Conservation (phyloP, 1,140 invertebrate species). For the Drosophila rhopaloa region DNA sequence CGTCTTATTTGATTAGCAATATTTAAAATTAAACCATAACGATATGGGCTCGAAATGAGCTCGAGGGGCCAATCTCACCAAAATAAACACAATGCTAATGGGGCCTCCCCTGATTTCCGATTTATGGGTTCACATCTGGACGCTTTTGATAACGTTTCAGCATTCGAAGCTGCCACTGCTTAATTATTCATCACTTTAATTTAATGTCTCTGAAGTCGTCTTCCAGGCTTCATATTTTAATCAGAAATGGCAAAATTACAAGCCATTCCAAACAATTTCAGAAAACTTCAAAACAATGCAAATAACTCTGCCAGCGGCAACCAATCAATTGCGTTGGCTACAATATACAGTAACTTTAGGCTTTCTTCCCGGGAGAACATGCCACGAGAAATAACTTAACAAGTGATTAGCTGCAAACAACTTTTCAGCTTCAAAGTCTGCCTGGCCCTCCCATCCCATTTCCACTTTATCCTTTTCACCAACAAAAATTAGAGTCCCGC, state of each 20-base stretch:
- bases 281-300: conserved; percentile 34
- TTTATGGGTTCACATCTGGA: conserved; percentile 2
- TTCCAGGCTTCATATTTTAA: conserved; percentile 33
- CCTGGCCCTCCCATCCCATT: background rate
- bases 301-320: conserved; percentile 34
- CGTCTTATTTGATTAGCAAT: conserved; percentile 7
- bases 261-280: conserved; percentile 33
- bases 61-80: conserved; percentile 2
- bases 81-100: conserved; percentile 23
- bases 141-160: background rate
- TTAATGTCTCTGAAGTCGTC: conserved; percentile 3
- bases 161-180: background rate
- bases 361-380: background rate
- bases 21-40: conserved; percentile 24
- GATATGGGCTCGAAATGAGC: conserved; percentile 12
- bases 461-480: background rate
- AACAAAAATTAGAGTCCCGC: conserved; percentile 21
- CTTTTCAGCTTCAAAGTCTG: conserved; percentile 55
- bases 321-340: background rate
- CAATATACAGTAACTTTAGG: background rate
- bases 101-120: conserved; percentile 7
- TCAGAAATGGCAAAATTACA: conserved; percentile 7
- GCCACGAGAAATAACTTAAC: conserved; percentile 63
- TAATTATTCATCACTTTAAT: conserved; percentile 7
- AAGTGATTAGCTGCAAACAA: conserved; percentile 65